These are phyloP conservation scores for Spongilla lacustris DNA, from an alignment of 37 sponge, comb jelly and placozoan species.

Conservation along the genomic window DNA sequence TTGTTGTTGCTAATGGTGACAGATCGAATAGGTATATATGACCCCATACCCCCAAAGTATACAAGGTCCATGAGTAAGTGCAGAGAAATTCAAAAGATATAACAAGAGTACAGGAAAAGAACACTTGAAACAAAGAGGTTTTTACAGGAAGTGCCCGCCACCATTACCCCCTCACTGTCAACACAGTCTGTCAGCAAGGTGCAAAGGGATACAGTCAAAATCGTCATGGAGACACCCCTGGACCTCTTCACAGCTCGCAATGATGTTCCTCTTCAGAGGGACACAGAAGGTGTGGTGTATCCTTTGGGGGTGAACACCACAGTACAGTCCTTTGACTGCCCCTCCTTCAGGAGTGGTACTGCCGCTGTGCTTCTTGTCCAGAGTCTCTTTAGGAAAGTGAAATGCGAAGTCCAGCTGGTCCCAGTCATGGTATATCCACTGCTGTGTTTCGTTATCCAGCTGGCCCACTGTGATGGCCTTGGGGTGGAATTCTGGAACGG, in stretches of 20 bases:
- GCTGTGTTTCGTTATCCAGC: background rate
- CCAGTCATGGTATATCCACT: constrained; percentile 4
- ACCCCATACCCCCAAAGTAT: too few species aligned
- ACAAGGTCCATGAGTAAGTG: too few species aligned
- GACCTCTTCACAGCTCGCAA: background rate
- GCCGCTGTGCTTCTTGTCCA: background rate
- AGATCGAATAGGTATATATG: too few species aligned
- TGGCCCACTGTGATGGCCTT: background rate
- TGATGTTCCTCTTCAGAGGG: background rate
- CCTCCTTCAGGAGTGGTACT: too few species aligned
- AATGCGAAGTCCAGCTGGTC: constrained; percentile 14
- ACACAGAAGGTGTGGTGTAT: constrained; percentile 2
- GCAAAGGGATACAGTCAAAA: background rate
- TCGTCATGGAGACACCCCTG: background rate
- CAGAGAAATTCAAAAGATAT: too few species aligned
- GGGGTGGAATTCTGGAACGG: background rate
- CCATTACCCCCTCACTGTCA: background rate
- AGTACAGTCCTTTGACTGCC: background rate
- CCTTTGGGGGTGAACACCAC: background rate
- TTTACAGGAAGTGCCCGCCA: too few species aligned
- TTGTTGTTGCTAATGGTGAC: too few species aligned
- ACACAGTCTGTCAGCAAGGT: background rate
- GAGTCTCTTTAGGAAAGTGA: background rate
- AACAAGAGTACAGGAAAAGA: too few species aligned
- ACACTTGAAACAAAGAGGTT: too few species aligned